phyloP scores from a whole-genome alignment of 2,888 invertebrate species.

The Lasioglossum pauxillum region DNA sequence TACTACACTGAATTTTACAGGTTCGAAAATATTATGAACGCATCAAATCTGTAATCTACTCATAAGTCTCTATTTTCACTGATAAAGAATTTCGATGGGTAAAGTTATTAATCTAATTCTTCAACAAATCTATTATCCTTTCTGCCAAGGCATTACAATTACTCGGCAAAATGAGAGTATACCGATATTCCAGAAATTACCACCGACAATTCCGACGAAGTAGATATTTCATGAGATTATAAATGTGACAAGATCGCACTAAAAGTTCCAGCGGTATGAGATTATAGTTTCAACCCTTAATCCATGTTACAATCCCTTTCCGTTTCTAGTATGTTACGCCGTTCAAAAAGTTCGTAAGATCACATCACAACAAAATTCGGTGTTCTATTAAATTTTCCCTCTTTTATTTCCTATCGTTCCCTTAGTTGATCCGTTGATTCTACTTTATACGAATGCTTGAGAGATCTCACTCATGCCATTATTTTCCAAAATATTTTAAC shows the following conservation, averaged over 20 bases:
- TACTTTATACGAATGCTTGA: too few relatives aligned
- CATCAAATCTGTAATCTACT: not conserved
- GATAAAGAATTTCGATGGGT: not conserved
- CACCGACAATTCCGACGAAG: not conserved
- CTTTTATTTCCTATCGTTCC: too few relatives aligned
- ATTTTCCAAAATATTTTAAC: too few relatives aligned
- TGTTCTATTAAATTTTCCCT: too few relatives aligned
- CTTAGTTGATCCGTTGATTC: too few relatives aligned
- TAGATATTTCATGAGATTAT: constrained; percentile 10
- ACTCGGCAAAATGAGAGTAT: not conserved
- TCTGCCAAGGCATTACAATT: not conserved
- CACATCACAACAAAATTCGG: not conserved
- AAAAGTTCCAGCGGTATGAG: not conserved
- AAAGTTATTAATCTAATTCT: not conserved
- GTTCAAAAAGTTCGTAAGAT: not conserved
- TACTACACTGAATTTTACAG: not conserved
- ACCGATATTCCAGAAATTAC: not conserved
- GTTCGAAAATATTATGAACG: not conserved
- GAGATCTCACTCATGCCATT: too few relatives aligned
- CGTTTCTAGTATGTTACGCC: not conserved
- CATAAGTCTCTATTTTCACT: not conserved
- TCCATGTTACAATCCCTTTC: not conserved
- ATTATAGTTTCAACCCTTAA: not conserved
- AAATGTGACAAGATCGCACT: constrained; percentile 5
- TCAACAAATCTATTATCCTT: not conserved